Evolutionary conservation across 2,888 invertebrate genomes (phyloP).

Genomic region (Stenchaetothrips biformis): DNA sequence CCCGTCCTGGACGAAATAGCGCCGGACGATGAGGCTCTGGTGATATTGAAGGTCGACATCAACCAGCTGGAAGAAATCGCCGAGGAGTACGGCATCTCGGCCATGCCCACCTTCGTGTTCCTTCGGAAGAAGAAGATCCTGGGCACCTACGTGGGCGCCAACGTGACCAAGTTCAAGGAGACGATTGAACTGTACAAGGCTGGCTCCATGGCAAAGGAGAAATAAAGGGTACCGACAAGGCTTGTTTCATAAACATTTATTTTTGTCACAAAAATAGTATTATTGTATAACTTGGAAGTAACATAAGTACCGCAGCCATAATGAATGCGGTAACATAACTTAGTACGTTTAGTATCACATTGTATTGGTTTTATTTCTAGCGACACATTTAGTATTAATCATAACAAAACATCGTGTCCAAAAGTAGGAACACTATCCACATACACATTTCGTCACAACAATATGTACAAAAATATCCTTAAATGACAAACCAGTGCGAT

Average conservation of each 20-base stretch:
- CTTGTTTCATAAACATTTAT: not conserved
- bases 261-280: not conserved
- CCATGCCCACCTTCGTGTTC: not conserved
- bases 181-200: not conserved
- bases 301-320: not conserved
- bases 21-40: not conserved
- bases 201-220: not conserved
- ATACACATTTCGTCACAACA: not conserved
- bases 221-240: not conserved
- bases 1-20: not conserved
- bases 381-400: not conserved
- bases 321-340: not conserved
- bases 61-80: not conserved
- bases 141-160: not conserved
- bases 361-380: not conserved
- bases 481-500: not conserved
- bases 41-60: not conserved
- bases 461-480: constrained; percentile 1
- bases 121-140: not conserved
- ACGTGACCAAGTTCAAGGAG: not conserved
- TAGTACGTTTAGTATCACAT: not conserved
- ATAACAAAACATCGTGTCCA: not conserved
- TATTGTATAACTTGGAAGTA: not conserved
- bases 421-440: not conserved
- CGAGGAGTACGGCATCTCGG: not conserved